Conservation (phyloP, 2,797 vertebrate species). For the Semaprochilodus insignis region DNA sequence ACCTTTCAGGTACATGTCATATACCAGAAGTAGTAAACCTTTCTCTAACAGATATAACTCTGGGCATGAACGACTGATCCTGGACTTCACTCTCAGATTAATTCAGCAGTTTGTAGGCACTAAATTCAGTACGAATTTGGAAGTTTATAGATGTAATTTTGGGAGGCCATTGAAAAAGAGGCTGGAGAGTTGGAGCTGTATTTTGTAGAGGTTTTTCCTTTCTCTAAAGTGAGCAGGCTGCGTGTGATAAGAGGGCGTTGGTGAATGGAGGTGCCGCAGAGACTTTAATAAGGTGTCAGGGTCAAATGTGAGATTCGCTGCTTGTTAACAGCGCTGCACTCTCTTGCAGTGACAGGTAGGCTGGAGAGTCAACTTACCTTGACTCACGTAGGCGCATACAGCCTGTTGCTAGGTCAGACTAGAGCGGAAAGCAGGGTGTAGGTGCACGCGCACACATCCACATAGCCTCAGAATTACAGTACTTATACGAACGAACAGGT, state of each 20-base stretch:
- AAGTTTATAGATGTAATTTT: slow-evolving; percentile 4
- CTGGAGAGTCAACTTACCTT: slow-evolving; percentile 46
- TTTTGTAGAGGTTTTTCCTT: neutral
- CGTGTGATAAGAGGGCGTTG: slow-evolving; percentile 5
- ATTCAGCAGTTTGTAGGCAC: neutral
- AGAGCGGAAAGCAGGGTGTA: slow-evolving; percentile 16
- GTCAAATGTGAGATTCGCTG: slow-evolving; percentile 32
- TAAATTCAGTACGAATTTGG: neutral
- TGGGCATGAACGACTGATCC: neutral
- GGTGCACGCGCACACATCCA: neutral
- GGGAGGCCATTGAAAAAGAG: neutral
- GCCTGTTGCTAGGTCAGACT: slow-evolving; percentile 44
- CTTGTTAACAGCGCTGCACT: slow-evolving; percentile 39
- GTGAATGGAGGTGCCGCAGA: slow-evolving; percentile 35
- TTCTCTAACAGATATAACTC: neutral
- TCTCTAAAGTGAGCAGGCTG: slow-evolving; percentile 6
- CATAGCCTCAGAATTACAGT: slow-evolving; percentile 12
- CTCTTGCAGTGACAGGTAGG: slow-evolving; percentile 31
- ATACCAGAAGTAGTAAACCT: neutral
- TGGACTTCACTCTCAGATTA: neutral
- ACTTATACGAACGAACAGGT: slow-evolving; percentile 24
- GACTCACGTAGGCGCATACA: slow-evolving; percentile 38
- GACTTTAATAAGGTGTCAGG: slow-evolving; percentile 49
- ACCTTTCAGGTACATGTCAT: neutral
- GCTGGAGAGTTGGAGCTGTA: neutral